Evolutionary conservation across 2,113 vertebrate genomes (phyloP).

Genomic region (Mastomys natalensis): DNA sequence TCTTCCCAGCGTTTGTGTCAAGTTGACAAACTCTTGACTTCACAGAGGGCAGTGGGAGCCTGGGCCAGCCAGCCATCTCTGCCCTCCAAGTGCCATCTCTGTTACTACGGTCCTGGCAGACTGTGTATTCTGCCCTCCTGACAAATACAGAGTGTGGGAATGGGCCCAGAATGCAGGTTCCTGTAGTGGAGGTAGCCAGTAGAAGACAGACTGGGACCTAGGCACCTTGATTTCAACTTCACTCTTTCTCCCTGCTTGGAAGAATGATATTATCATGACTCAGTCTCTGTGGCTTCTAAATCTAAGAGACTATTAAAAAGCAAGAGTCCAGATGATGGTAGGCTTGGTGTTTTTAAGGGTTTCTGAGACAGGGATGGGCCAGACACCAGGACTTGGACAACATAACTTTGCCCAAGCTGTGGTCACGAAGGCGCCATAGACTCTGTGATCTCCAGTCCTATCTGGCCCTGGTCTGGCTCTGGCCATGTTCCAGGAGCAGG

Average conservation of each 20-base stretch:
- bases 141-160: neutral
- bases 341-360: neutral
- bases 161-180: neutral
- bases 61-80: neutral
- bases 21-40: neutral
- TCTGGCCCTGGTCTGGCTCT: neutral
- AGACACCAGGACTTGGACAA: neutral
- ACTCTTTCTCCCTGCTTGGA: neutral
- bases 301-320: neutral
- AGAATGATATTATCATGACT: neutral
- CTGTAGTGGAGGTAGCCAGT: neutral
- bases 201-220: neutral
- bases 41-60: neutral
- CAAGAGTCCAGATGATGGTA: neutral
- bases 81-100: too few species aligned
- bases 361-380: neutral
- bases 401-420: neutral
- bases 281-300: neutral
- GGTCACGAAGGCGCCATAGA: neutral
- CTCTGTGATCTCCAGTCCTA: fast-evolving
- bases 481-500: neutral
- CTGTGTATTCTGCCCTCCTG: fast-evolving
- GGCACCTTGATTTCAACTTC: fast-evolving
- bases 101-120: neutral
- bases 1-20: neutral